phyloP scores from a whole-genome alignment of 2,113 vertebrate species.

The Erythrocebus patas region DNA sequence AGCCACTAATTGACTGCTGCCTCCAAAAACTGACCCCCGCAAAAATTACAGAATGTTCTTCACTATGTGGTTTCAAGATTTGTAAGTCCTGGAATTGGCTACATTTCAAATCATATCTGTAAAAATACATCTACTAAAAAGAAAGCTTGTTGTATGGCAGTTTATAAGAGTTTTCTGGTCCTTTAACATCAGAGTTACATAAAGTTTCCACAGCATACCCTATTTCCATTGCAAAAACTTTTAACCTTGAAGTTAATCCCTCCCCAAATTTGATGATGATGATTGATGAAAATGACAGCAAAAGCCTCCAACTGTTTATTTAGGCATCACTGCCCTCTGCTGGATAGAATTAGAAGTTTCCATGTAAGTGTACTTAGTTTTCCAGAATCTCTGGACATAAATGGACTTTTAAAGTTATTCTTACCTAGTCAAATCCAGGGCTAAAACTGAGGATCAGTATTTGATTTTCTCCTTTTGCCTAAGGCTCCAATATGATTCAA shows the following conservation, averaged over 20 bases:
- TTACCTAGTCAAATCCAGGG: background rate
- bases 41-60: background rate
- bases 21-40: background rate
- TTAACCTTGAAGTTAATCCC: background rate
- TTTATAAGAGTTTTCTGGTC: background rate
- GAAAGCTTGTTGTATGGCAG: background rate
- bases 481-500: background rate
- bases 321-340: slow-evolving; percentile 70
- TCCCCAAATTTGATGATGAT: background rate
- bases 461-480: background rate
- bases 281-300: background rate
- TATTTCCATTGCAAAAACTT: background rate
- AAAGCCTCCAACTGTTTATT: background rate
- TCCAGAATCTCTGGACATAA: background rate
- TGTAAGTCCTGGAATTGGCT: background rate
- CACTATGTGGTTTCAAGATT: background rate
- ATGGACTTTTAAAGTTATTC: background rate
- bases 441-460: background rate
- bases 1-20: background rate
- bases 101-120: slow-evolving; percentile 38
- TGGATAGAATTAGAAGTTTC: slow-evolving; percentile 18
- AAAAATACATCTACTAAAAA: slow-evolving; percentile 5
- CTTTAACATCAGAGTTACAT: background rate
- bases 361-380: background rate
- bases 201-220: background rate